phyloP scores from a whole-genome alignment of 2,888 invertebrate genomes.

The Notodonta ziczac region DNA sequence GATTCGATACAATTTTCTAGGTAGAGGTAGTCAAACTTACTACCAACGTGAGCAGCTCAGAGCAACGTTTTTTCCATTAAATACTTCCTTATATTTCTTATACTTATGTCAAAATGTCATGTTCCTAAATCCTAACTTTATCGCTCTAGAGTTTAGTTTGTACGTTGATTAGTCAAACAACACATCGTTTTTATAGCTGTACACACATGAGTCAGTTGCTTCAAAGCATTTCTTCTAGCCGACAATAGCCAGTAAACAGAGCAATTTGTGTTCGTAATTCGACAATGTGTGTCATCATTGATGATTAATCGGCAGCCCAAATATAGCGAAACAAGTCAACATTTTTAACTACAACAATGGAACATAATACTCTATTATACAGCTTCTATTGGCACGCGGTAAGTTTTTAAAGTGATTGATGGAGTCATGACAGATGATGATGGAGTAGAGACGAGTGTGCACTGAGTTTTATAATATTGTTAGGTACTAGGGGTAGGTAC shows the following conservation, averaged over 20 bases:
- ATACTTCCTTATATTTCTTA: too few species aligned
- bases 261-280: constrained; percentile 15
- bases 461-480: too few species aligned
- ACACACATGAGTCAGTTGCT: constrained; percentile 21
- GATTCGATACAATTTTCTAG: too few species aligned
- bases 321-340: constrained; percentile 19
- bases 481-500: too few species aligned
- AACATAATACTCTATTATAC: not conserved
- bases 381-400: not conserved
- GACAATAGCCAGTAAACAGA: constrained; percentile 35
- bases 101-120: too few species aligned
- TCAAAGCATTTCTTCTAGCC: constrained; percentile 11
- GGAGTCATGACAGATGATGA: constrained; percentile 4
- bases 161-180: not conserved
- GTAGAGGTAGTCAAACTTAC: too few species aligned
- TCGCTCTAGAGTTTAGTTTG: not conserved
- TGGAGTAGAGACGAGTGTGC: not conserved
- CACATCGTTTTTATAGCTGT: not conserved
- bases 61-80: too few species aligned
- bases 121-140: too few species aligned
- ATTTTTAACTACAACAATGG: constrained; percentile 8
- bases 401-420: not conserved
- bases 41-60: too few species aligned
- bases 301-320: constrained; percentile 26
- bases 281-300: constrained; percentile 20